Percentiles rank a stretch among this genome's conserved stretches.
Evolutionary conservation across 1,140 invertebrate genomes (phyloP).

Genomic region (Drosophila nasuta): DNA sequence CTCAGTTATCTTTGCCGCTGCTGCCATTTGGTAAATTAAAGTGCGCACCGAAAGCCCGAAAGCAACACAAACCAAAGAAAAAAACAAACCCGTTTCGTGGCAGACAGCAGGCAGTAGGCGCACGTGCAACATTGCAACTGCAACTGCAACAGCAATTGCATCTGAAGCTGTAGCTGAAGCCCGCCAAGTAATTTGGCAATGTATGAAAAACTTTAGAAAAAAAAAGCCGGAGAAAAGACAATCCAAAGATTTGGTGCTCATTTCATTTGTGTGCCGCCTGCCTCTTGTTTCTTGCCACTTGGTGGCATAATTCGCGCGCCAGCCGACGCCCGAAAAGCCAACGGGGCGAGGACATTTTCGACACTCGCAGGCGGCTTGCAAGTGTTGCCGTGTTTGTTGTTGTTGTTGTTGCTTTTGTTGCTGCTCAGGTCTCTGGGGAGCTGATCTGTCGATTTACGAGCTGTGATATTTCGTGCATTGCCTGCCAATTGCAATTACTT

Average conservation of each 20-base stretch:
- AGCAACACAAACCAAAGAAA: neutral
- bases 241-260: conserved; percentile 34
- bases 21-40: conserved; percentile 71
- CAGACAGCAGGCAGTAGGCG: conserved; percentile 35
- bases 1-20: conserved; percentile 55
- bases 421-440: conserved; percentile 27
- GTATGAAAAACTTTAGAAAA: conserved; percentile 13
- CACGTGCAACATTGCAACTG: conserved; percentile 59
- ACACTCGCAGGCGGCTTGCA: conserved; percentile 17
- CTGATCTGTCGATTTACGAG: conserved; percentile 73
- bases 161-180: conserved; percentile 55
- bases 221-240: conserved; percentile 21
- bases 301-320: conserved; percentile 79
- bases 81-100: conserved; percentile 58
- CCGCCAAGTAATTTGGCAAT: conserved; percentile 69
- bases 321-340: conserved; percentile 65
- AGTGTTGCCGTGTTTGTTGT: conserved; percentile 16
- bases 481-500: conserved; percentile 43
- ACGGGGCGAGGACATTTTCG: conserved; percentile 20
- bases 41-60: conserved; percentile 50
- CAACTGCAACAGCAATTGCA: conserved; percentile 55
- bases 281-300: conserved; percentile 44
- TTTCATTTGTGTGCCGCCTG: conserved; percentile 40
- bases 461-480: conserved; percentile 76
- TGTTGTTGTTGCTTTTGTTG: neutral